Percentiles rank a stretch among this genome's conserved stretches.
Evolutionary conservation across 1,140 invertebrate species (phyloP).

Genomic region (Aricia agestis): DNA sequence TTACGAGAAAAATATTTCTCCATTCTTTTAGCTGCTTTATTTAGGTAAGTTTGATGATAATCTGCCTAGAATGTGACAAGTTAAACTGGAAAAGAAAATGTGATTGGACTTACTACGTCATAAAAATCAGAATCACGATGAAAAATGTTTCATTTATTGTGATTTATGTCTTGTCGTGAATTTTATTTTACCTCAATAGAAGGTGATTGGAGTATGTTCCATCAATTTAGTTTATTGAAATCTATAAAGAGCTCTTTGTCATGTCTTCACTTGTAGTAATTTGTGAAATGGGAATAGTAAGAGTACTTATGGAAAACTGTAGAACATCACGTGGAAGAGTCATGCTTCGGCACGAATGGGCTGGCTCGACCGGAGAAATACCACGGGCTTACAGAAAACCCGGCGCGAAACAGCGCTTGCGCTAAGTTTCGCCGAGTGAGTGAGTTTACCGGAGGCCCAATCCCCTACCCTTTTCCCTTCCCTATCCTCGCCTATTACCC

Average conservation of each 20-base stretch:
- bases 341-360: too few species aligned
- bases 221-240: neutral
- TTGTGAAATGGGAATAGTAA: too few species aligned
- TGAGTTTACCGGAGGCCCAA: too few species aligned
- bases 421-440: too few species aligned
- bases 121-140: neutral
- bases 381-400: too few species aligned
- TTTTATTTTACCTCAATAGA: neutral
- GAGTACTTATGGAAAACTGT: too few species aligned
- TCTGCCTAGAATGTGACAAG: neutral
- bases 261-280: neutral
- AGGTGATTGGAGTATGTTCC: neutral
- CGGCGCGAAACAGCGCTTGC: too few species aligned
- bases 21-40: neutral
- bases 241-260: neutral
- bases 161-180: neutral
- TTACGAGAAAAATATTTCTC: neutral
- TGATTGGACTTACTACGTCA: neutral
- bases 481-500: too few species aligned
- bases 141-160: conserved; percentile 2
- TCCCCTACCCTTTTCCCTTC: too few species aligned
- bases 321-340: too few species aligned
- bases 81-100: neutral
- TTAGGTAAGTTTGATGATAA: conserved; percentile 10
- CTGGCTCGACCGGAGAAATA: too few species aligned